Evolutionary conservation across 2,113 vertebrate species (phyloP).

Genomic region (Platysteira castanea): DNA sequence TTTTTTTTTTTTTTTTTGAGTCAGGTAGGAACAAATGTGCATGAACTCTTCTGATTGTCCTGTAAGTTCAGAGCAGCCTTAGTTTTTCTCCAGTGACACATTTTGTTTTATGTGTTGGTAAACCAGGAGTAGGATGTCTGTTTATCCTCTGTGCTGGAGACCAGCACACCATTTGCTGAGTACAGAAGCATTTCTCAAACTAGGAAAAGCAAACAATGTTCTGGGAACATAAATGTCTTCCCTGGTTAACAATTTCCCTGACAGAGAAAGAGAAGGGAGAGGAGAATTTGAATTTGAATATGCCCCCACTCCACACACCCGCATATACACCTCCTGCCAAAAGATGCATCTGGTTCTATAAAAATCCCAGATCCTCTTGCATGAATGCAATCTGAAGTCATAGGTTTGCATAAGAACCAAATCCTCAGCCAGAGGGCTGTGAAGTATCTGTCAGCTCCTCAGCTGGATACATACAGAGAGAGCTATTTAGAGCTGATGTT

Average conservation of each 20-base stretch:
- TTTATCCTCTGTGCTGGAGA: background rate
- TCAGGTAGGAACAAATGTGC: background rate
- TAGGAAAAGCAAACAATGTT: background rate
- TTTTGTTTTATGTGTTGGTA: background rate
- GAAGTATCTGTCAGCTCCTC: conserved; percentile 48
- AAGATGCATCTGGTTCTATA: conserved; percentile 58
- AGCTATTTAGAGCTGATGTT: conserved; percentile 33
- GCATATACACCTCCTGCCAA: conserved; percentile 24
- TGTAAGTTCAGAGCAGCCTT: background rate
- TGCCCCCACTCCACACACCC: background rate
- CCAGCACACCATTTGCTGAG: background rate
- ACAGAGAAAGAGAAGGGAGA: background rate
- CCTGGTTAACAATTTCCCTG: background rate
- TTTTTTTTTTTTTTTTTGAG: background rate
- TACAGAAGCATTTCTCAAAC: background rate
- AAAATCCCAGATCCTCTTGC: conserved; percentile 37
- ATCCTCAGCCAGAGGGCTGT: conserved; percentile 41
- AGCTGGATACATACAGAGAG: background rate
- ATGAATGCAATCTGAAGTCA: conserved; percentile 45
- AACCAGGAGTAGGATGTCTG: background rate
- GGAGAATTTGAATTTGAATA: conserved; percentile 42
- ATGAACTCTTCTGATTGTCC: background rate
- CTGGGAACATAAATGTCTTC: background rate
- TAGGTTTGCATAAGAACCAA: conserved; percentile 51
- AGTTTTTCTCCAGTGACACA: background rate